Evolutionary conservation across 1,140 invertebrate genomes (phyloP).

Genomic region (Drosophila chauvacae): DNA sequence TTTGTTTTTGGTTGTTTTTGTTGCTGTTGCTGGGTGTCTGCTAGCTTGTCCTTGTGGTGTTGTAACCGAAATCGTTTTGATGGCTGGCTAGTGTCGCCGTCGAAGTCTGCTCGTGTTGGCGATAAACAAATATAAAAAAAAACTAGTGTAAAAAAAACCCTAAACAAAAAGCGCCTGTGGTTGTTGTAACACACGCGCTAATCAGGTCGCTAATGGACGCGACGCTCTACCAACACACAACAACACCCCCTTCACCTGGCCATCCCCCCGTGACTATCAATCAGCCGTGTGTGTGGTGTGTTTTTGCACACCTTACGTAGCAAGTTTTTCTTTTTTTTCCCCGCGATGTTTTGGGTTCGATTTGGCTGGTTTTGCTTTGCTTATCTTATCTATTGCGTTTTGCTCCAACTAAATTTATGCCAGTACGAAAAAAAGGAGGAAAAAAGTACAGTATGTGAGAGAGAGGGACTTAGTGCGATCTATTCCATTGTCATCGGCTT

Average conservation of each 20-base stretch:
- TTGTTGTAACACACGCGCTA: slow-evolving; percentile 72
- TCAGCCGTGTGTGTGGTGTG: slow-evolving; percentile 38
- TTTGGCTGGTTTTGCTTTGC: slow-evolving; percentile 43
- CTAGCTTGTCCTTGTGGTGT: slow-evolving; percentile 62
- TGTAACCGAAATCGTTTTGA: slow-evolving; percentile 63
- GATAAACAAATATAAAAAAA: slow-evolving; percentile 55
- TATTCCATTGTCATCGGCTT: slow-evolving; percentile 42
- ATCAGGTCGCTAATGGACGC: slow-evolving; percentile 59
- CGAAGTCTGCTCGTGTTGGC: slow-evolving; percentile 62
- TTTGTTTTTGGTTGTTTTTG: slow-evolving; percentile 16
- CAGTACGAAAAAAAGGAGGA: slow-evolving; percentile 32
- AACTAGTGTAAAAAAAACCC: slow-evolving; percentile 10
- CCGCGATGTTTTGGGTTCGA: slow-evolving; percentile 30
- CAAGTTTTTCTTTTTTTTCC: slow-evolving; percentile 13
- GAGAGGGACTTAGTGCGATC: slow-evolving; percentile 7
- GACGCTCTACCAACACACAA: slow-evolving; percentile 18
- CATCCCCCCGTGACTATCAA: slow-evolving; percentile 52
- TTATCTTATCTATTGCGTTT: slow-evolving; percentile 74
- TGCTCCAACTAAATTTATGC: slow-evolving; percentile 77
- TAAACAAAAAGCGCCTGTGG: slow-evolving; percentile 35
- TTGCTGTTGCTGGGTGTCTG: slow-evolving; percentile 33
- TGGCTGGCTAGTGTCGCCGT: slow-evolving; percentile 40
- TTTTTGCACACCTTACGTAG: slow-evolving; percentile 68
- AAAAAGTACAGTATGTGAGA: not conserved
- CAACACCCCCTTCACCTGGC: slow-evolving; percentile 25